A percentile compares a stretch with the other conserved stretches of the same genome.
Evolutionary conservation across 1,140 invertebrate species (phyloP).

Genomic region (Drosophila gunungcola): DNA sequence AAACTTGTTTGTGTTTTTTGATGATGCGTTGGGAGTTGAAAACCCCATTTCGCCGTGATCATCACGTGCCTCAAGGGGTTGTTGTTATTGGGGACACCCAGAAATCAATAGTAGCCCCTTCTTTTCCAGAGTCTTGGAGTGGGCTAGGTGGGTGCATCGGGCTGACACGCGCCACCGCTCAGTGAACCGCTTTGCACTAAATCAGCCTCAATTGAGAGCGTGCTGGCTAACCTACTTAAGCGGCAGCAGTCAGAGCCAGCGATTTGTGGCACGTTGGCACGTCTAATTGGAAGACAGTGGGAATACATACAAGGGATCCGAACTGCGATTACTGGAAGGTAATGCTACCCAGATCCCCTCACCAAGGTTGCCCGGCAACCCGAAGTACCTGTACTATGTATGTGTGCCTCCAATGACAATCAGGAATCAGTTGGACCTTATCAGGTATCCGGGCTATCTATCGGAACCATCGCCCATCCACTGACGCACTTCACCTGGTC

Average conservation of each 20-base stretch:
- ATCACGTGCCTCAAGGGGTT: neutral
- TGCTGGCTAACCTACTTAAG: slow-evolving; percentile 54
- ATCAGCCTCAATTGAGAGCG: slow-evolving; percentile 51
- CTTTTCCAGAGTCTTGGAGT: slow-evolving; percentile 11
- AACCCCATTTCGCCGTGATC: neutral
- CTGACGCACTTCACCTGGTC: slow-evolving; percentile 56
- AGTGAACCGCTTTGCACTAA: slow-evolving; percentile 46
- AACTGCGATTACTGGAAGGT: slow-evolving; percentile 1
- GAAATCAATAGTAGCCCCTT: slow-evolving; percentile 18
- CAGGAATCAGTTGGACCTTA: slow-evolving; percentile 14
- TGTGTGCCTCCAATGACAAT: neutral
- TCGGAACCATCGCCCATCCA: slow-evolving; percentile 32
- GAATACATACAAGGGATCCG: slow-evolving; percentile 23
- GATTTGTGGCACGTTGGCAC: slow-evolving; percentile 51
- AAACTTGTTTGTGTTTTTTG: neutral
- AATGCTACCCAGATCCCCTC: slow-evolving; percentile 10
- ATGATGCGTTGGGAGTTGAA: neutral
- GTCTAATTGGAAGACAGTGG: slow-evolving; percentile 48
- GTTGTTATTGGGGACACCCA: neutral
- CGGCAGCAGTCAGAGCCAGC: slow-evolving; percentile 33
- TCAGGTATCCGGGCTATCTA: slow-evolving; percentile 20
- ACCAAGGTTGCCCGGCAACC: slow-evolving; percentile 20
- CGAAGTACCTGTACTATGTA: neutral
- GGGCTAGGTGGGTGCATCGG: slow-evolving; percentile 36
- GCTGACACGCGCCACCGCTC: slow-evolving; percentile 46